phyloP scores from a whole-genome alignment of 2,888 invertebrate species.

The Troides oblongomaculatus region DNA sequence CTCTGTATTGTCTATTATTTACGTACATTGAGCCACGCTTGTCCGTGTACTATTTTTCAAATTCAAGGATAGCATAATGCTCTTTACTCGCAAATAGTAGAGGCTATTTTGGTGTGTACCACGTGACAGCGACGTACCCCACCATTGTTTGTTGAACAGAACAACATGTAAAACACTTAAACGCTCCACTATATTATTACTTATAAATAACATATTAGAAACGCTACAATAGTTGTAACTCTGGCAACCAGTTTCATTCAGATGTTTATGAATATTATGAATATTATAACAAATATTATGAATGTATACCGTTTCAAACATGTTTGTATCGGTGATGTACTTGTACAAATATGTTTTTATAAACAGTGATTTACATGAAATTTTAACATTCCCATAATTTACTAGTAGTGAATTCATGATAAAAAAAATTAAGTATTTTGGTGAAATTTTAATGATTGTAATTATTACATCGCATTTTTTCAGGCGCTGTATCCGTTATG shows the following conservation, averaged over 20 bases:
- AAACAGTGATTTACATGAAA: too few relatives aligned
- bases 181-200: constrained; percentile 19
- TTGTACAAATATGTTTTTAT: too few relatives aligned
- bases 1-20: constrained; percentile 20
- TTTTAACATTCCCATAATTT: too few relatives aligned
- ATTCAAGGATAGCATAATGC: constrained; percentile 19
- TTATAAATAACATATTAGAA: constrained; percentile 16
- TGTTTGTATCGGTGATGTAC: too few relatives aligned
- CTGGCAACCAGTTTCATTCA: constrained; percentile 5
- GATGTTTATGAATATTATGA: neutral
- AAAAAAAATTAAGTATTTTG: too few relatives aligned
- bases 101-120: constrained; percentile 19
- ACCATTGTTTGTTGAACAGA: constrained; percentile 14
- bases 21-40: constrained; percentile 20
- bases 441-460: too few relatives aligned
- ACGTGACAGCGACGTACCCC: constrained; percentile 11
- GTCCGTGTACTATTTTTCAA: constrained; percentile 16
- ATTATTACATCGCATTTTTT: too few relatives aligned
- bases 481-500: too few relatives aligned
- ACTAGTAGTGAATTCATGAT: too few relatives aligned
- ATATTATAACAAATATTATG: too few relatives aligned
- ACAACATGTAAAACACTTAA: constrained; percentile 16
- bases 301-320: too few relatives aligned
- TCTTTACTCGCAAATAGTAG: constrained; percentile 21
- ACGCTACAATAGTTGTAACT: neutral